Conservation (phyloP, 2,797 vertebrate genomes). For the Helostoma temminkii region DNA sequence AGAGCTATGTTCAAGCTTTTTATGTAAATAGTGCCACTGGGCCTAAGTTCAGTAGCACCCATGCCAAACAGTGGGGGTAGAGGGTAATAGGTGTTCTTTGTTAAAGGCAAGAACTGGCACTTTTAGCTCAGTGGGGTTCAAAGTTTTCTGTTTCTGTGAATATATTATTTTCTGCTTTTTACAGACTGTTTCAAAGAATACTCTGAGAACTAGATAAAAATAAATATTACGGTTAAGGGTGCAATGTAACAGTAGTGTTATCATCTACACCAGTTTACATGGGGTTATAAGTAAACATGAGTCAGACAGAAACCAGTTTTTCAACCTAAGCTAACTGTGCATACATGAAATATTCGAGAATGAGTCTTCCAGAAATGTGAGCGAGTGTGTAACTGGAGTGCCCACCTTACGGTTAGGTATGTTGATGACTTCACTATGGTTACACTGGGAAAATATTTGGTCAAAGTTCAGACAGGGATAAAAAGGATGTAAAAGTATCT, state of each 20-base stretch:
- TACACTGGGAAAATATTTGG: conserved; percentile 2
- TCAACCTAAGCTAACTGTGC: conserved; percentile 29
- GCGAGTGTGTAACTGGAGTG: conserved; percentile 7
- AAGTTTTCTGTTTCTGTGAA: not conserved
- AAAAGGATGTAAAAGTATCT: conserved; percentile 8
- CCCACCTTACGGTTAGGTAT: conserved; percentile 6
- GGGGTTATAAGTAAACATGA: conserved; percentile 35
- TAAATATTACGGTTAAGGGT: not conserved
- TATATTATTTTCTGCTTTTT: not conserved
- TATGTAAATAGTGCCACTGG: not conserved
- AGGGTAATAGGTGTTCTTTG: conserved; percentile 7
- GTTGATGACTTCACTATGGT: conserved; percentile 13
- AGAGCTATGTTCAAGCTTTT: not conserved
- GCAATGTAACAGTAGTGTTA: not conserved
- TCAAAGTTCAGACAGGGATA: conserved; percentile 36
- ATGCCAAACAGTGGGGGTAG: not conserved
- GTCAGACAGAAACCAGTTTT: conserved; percentile 40
- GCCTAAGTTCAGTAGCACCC: not conserved
- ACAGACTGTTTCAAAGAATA: not conserved
- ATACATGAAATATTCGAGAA: conserved; percentile 15
- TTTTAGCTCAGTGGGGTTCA: not conserved
- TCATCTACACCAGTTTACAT: not conserved
- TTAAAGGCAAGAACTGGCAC: not conserved
- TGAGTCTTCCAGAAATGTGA: conserved; percentile 10
- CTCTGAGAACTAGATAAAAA: not conserved